Conservation (phyloP, 2,888 invertebrate genomes). For the Lymantria dispar region DNA sequence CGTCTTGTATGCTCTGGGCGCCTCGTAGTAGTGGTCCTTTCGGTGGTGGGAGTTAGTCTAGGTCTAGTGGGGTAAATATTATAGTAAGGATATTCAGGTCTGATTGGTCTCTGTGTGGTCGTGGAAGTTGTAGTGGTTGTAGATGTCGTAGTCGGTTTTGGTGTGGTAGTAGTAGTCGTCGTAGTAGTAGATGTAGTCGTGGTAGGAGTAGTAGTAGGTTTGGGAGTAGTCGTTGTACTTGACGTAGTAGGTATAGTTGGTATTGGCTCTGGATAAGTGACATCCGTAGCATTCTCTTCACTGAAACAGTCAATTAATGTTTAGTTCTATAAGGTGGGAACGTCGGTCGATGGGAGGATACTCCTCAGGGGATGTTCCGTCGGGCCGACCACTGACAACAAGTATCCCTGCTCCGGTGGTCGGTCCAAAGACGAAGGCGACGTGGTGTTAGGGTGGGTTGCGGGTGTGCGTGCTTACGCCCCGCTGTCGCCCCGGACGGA, state of each 20-base stretch:
- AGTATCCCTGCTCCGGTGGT: too few species aligned
- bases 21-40: constrained; percentile 9
- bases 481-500: too few species aligned
- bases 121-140: constrained; percentile 16
- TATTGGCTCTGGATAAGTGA: constrained; percentile 14
- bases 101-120: neutral
- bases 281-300: constrained; percentile 44
- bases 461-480: too few species aligned
- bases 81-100: constrained; percentile 24
- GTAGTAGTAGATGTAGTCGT: constrained; percentile 28
- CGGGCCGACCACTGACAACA: too few species aligned
- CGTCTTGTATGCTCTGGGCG: constrained; percentile 10
- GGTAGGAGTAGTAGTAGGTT: constrained; percentile 29
- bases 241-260: neutral
- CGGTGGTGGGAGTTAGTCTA: constrained; percentile 12
- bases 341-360: too few species aligned
- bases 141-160: constrained; percentile 17
- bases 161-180: constrained; percentile 24
- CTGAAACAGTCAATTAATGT: constrained; percentile 29
- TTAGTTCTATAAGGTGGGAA: neutral
- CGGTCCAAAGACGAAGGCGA: too few species aligned
- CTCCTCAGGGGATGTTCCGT: too few species aligned
- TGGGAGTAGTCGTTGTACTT: constrained; percentile 17
- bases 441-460: too few species aligned
- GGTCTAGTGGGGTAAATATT: constrained; percentile 22